phyloP scores from a whole-genome alignment of 2,888 invertebrate species.

The Lepidocyrtinus sp. region DNA sequence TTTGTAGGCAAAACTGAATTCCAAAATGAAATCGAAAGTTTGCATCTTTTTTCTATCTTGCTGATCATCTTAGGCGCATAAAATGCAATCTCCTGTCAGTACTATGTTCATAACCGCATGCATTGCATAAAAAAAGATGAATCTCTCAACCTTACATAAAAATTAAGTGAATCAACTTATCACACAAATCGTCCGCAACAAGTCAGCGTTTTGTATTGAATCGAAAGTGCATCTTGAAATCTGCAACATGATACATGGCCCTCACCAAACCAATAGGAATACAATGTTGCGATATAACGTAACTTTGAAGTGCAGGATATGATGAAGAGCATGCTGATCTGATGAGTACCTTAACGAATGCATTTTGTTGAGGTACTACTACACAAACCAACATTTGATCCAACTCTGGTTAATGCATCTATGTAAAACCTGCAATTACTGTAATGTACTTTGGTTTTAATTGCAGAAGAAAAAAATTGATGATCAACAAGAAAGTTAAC shows the following conservation, averaged over 20 bases:
- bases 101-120: too few relatives aligned
- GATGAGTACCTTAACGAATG: not conserved
- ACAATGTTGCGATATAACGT: too few relatives aligned
- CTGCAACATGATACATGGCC: not conserved
- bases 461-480: not conserved
- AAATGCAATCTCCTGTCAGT: too few relatives aligned
- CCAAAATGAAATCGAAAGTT: slow-evolving; percentile 35
- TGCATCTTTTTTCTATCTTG: not conserved
- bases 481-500: slow-evolving; percentile 29
- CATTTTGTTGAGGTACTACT: not conserved
- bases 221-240: not conserved
- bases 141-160: slow-evolving; percentile 10
- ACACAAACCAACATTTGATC: not conserved
- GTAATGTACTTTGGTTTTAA: not conserved
- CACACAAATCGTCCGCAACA: not conserved
- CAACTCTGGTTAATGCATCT: too few relatives aligned
- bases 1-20: not conserved
- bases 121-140: slow-evolving; percentile 6
- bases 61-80: not conserved
- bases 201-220: not conserved
- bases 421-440: not conserved
- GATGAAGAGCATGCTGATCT: too few relatives aligned
- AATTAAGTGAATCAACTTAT: not conserved
- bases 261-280: too few relatives aligned
- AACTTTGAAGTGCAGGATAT: too few relatives aligned